Percentiles rank a stretch among this genome's conserved stretches.
Conservation (phyloP, 2,888 invertebrate species). For the Cosmopolites sordidus region DNA sequence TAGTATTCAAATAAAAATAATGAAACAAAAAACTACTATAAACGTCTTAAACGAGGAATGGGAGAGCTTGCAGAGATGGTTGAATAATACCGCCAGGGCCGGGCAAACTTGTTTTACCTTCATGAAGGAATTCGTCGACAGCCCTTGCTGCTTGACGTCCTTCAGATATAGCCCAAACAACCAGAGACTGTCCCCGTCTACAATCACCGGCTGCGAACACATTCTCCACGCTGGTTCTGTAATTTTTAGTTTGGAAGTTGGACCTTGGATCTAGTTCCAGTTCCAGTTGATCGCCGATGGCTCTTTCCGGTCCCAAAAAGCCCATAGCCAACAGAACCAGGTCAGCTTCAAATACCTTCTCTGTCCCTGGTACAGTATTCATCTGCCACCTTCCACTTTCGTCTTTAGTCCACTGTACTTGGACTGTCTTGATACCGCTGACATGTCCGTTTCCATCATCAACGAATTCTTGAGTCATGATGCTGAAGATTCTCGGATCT, state of each 20-base stretch:
- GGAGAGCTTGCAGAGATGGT: conserved; percentile 37
- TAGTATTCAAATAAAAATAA: not conserved
- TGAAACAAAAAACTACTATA: not conserved
- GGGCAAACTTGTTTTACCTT: conserved; percentile 75
- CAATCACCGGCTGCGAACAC: conserved; percentile 98
- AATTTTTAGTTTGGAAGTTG: conserved; percentile 85
- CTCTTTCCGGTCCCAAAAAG: conserved; percentile 92
- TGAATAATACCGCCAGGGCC: conserved; percentile 86
- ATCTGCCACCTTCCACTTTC: conserved; percentile 91
- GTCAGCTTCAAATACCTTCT: conserved; percentile 79
- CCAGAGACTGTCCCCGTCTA: conserved; percentile 95
- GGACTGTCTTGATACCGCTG: conserved; percentile 83
- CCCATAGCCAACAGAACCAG: conserved; percentile 97
- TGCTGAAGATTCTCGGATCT: conserved; percentile 91
- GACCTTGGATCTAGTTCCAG: conserved; percentile 86
- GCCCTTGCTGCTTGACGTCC: conserved; percentile 97
- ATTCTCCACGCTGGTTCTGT: conserved; percentile 83
- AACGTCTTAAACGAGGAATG: conserved; percentile 40
- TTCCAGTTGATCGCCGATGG: conserved; percentile 74
- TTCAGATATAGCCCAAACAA: conserved; percentile 98
- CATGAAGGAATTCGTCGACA: conserved; percentile 79
- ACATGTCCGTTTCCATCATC: conserved; percentile 87
- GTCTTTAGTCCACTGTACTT: conserved; percentile 92
- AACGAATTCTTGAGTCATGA: conserved; percentile 91
- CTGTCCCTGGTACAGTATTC: conserved; percentile 76